A percentile compares a stretch with the other conserved stretches of the same genome.
phyloP scores from a whole-genome alignment of 2,113 vertebrate species.

The Psophia crepitans region DNA sequence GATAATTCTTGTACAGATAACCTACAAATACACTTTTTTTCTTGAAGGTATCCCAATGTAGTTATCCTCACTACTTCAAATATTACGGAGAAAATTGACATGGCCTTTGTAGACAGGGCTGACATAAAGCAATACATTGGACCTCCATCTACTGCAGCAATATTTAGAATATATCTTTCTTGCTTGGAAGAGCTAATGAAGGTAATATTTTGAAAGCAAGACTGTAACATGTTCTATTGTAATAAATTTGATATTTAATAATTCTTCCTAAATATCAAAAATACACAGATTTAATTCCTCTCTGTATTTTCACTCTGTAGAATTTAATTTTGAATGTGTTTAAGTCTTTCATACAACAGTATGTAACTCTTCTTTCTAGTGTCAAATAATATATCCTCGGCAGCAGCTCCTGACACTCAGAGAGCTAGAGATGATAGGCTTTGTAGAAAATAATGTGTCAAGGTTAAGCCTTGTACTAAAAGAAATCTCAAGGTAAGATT shows the following conservation, averaged over 20 bases:
- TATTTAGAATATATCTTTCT: constrained; percentile 94
- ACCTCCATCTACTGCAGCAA: constrained; percentile 86
- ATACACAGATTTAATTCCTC: not conserved
- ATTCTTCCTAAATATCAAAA: not conserved
- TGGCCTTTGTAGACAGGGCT: constrained; percentile 96
- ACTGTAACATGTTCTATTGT: not conserved
- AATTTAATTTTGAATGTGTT: not conserved
- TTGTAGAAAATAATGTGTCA: constrained; percentile 87
- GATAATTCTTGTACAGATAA: not conserved
- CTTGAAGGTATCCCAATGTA: constrained; percentile 89
- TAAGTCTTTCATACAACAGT: not conserved
- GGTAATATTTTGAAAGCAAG: constrained; percentile 71
- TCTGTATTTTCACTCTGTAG: not conserved
- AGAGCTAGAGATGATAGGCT: constrained; percentile 90
- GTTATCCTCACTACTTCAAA: constrained; percentile 97
- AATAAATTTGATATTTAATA: not conserved
- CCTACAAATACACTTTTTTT: constrained; percentile 15
- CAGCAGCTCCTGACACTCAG: constrained; percentile 91
- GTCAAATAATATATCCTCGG: constrained; percentile 92
- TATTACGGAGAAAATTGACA: constrained; percentile 93
- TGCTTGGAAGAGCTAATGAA: constrained; percentile 97
- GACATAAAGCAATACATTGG: constrained; percentile 98
- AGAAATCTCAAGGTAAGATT: constrained; percentile 84
- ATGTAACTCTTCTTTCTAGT: constrained; percentile 69
- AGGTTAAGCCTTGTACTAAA: constrained; percentile 85